Evolutionary conservation across 1,140 invertebrate genomes (phyloP).

Genomic region (Copidosoma floridanum): DNA sequence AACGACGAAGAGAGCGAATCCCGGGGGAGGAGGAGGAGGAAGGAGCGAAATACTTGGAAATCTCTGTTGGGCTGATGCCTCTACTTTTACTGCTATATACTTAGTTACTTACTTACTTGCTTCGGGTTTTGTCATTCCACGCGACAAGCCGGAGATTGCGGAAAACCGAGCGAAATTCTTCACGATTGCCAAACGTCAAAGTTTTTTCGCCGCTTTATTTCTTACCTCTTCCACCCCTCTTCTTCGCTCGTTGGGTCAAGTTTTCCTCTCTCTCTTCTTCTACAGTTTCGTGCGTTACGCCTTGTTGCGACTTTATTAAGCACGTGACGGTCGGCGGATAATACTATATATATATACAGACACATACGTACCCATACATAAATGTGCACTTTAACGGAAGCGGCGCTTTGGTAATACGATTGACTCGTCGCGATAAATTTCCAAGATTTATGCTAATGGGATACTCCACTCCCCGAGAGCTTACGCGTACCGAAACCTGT

Average conservation of each 20-base stretch:
- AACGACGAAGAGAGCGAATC: constrained; percentile 24
- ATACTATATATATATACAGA: too few relatives aligned
- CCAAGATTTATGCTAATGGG: neutral
- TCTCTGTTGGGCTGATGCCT: too few relatives aligned
- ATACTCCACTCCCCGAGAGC: too few relatives aligned
- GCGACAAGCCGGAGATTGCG: constrained; percentile 21
- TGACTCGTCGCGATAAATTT: neutral
- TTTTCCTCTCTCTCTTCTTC: neutral
- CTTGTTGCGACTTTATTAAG: constrained; percentile 10
- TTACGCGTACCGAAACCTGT: too few relatives aligned
- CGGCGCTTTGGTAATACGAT: constrained; percentile 4
- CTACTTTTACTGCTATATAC: too few relatives aligned
- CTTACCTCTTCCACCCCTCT: neutral
- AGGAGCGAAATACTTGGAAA: too few relatives aligned
- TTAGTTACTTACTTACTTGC: too few relatives aligned
- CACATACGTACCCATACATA: too few relatives aligned
- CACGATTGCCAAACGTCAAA: constrained; percentile 17
- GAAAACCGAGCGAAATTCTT: constrained; percentile 23
- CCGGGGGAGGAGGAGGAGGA: too few relatives aligned
- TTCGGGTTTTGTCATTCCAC: too few relatives aligned
- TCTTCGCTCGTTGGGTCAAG: too few relatives aligned
- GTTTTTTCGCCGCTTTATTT: constrained; percentile 1
- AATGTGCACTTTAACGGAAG: too few relatives aligned
- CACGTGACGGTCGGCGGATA: constrained; percentile 7
- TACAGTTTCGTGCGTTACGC: neutral